Conservation (phyloP, 2,113 vertebrate genomes). For the Petroica traversi region DNA sequence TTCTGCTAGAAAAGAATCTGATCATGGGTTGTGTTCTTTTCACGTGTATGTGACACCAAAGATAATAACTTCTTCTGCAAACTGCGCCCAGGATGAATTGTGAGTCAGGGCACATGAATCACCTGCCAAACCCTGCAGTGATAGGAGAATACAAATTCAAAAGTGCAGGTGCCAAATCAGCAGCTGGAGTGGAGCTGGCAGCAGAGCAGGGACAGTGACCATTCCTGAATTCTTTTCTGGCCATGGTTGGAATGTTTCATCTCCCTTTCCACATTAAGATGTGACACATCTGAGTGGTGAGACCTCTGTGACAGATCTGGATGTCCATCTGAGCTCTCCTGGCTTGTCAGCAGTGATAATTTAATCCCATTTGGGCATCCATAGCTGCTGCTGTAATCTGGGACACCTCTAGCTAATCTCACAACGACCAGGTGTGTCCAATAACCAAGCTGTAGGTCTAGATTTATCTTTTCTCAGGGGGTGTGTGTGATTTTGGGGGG, state of each 20-base stretch:
- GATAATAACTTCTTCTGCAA: not conserved
- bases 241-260: accelerated
- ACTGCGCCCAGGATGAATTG: not conserved
- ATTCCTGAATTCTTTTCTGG: not conserved
- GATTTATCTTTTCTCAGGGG: not conserved
- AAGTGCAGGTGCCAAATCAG: not conserved
- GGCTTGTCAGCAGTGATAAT: not conserved
- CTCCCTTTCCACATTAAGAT: not conserved
- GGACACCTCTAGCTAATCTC: not conserved
- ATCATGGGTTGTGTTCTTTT: accelerated
- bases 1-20: not conserved
- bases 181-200: not conserved
- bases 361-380: not conserved
- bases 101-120: not conserved
- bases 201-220: not conserved
- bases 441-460: not conserved
- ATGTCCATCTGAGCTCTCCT: not conserved
- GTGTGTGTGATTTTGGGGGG: not conserved
- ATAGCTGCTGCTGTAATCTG: not conserved
- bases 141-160: not conserved
- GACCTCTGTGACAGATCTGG: not conserved
- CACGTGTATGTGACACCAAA: accelerated
- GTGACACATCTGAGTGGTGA: not conserved
- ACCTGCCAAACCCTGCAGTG: not conserved
- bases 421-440: not conserved